Conservation (phyloP, 2,113 vertebrate genomes). For the Scopus umbretta region DNA sequence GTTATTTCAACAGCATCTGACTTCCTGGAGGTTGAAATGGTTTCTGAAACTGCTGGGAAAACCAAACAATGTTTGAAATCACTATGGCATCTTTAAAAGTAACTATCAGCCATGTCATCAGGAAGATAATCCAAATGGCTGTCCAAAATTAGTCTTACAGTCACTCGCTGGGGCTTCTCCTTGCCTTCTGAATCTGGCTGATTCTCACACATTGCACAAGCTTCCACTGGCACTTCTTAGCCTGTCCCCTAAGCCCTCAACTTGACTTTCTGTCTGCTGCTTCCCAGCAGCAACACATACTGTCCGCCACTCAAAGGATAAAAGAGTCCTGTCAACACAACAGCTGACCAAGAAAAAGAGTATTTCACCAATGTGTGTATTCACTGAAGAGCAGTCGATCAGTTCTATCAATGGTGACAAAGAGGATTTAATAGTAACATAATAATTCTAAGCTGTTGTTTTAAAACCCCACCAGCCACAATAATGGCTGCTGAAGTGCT, state of each 20-base stretch:
- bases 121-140: background rate
- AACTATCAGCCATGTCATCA: background rate
- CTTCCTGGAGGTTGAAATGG: background rate
- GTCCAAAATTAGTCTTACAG: background rate
- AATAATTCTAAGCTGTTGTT: background rate
- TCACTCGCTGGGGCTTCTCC: background rate
- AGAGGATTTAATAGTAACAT: background rate
- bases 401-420: background rate
- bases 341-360: background rate
- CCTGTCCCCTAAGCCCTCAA: background rate
- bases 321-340: constrained; percentile 9
- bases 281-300: constrained; percentile 18
- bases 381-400: background rate
- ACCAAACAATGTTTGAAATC: background rate
- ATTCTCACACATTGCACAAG: background rate
- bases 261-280: constrained; percentile 3
- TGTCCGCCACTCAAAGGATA: background rate
- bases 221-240: background rate
- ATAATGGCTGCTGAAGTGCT: background rate
- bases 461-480: background rate
- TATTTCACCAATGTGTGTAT: constrained; percentile 1
- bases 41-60: background rate
- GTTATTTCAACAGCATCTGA: background rate
- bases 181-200: background rate
- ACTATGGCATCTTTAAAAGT: background rate